Evolutionary conservation across 2,113 vertebrate species (phyloP).

Genomic region (Taxidea taxus): DNA sequence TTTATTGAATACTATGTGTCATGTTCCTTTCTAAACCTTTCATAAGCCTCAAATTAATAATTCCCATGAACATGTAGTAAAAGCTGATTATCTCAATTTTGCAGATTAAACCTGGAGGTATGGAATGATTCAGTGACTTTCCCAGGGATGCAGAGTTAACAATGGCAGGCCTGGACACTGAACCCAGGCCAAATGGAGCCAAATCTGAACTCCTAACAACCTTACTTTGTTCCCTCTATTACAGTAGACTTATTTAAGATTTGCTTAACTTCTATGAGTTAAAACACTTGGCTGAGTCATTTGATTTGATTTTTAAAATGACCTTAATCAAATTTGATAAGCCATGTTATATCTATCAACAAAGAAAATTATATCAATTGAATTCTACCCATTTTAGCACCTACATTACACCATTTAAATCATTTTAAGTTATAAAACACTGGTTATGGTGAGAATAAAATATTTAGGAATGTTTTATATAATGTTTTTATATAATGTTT

Average conservation of each 20-base stretch:
- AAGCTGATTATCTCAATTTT: neutral
- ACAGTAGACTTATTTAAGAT: conserved; percentile 5
- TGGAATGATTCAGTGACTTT: neutral
- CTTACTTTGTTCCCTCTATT: neutral
- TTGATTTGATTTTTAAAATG: neutral
- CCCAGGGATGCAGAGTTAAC: neutral
- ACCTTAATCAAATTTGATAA: neutral
- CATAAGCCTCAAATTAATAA: neutral
- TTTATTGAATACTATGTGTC: neutral
- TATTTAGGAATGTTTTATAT: conserved; percentile 57
- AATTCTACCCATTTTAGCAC: neutral
- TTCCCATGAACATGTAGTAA: neutral
- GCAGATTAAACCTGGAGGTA: neutral
- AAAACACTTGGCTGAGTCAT: neutral
- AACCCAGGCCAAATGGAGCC: neutral
- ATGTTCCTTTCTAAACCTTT: neutral
- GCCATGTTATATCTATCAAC: neutral
- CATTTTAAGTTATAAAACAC: conserved; percentile 54
- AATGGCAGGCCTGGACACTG: neutral
- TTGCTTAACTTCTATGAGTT: neutral
- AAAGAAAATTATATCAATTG: neutral
- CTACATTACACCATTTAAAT: conserved; percentile 8
- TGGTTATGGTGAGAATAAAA: conserved; percentile 56
- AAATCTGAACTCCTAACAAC: neutral
- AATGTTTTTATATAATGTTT: conserved; percentile 43